Conservation (phyloP, 1,140 invertebrate species). For the Glomeris maerens region DNA sequence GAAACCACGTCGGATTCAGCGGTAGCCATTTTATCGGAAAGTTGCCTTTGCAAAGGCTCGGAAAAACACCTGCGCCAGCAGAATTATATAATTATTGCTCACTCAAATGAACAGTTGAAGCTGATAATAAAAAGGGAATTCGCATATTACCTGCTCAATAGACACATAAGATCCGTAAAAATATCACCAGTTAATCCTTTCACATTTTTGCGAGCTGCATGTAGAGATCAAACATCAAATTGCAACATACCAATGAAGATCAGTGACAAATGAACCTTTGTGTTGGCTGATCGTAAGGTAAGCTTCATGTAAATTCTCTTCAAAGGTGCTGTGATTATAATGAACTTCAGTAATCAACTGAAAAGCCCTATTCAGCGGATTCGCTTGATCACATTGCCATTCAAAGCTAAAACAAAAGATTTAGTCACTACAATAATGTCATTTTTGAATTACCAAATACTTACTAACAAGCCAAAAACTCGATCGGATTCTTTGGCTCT, state of each 20-base stretch:
- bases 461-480: slow-evolving; percentile 2
- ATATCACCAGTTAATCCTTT: slow-evolving; percentile 5
- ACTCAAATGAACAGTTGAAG: too few relatives aligned
- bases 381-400: slow-evolving; percentile 2
- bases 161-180: slow-evolving; percentile 1
- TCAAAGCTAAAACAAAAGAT: slow-evolving; percentile 4
- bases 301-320: neutral
- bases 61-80: too few relatives aligned
- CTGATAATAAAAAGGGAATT: too few relatives aligned
- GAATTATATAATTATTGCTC: too few relatives aligned
- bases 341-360: neutral
- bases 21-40: too few relatives aligned
- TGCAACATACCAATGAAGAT: too few relatives aligned
- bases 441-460: neutral
- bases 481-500: neutral
- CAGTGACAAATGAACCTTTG: too few relatives aligned
- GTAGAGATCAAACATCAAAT: too few relatives aligned
- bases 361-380: neutral
- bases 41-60: too few relatives aligned
- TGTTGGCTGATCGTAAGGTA: neutral
- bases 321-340: neutral
- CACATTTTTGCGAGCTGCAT: neutral
- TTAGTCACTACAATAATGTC: neutral
- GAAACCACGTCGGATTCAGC: too few relatives aligned
- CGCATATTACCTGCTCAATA: too few relatives aligned